Conservation (phyloP, 2,888 invertebrate genomes). For the Daptonema setosum region DNA sequence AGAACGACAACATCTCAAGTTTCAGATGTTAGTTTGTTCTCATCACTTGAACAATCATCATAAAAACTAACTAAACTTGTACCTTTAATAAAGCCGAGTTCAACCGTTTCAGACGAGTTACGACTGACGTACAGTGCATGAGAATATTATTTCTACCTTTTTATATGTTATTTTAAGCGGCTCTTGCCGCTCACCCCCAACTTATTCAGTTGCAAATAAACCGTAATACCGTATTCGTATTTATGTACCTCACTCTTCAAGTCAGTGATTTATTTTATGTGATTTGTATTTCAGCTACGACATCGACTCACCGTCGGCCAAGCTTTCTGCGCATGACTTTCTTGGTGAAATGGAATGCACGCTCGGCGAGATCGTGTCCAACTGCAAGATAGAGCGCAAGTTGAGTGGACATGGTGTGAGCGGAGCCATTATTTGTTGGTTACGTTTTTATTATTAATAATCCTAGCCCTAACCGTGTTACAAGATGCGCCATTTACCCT, state of each 20-base stretch:
- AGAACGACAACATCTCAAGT: conserved; percentile 18
- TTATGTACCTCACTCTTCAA: too few species aligned
- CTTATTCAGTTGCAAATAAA: too few species aligned
- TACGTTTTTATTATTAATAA: background rate
- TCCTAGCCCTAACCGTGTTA: too few species aligned
- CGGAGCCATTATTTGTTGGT: background rate
- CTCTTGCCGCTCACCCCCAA: too few species aligned
- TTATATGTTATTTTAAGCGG: too few species aligned
- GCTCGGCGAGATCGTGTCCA: conserved; percentile 35
- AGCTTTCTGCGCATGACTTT: conserved; percentile 28
- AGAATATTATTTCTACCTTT: too few species aligned
- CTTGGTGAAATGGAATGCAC: conserved; percentile 37
- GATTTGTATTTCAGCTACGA: conserved; percentile 15
- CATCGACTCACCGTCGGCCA: conserved; percentile 12
- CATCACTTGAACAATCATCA: background rate
- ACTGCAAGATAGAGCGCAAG: background rate
- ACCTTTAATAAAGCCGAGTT: too few species aligned
- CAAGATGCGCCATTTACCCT: too few species aligned
- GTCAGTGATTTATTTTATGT: too few species aligned
- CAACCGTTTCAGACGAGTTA: too few species aligned
- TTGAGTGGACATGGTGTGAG: conserved; percentile 1
- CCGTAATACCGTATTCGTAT: too few species aligned
- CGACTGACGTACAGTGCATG: too few species aligned
- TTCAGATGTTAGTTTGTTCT: conserved; percentile 15
- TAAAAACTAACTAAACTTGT: background rate